A percentile compares a stretch with the other conserved stretches of the same genome.
These are phyloP conservation scores for Poliocrania exsul DNA, from an alignment of 2,797 vertebrate genomes.

Conservation along the genomic window DNA sequence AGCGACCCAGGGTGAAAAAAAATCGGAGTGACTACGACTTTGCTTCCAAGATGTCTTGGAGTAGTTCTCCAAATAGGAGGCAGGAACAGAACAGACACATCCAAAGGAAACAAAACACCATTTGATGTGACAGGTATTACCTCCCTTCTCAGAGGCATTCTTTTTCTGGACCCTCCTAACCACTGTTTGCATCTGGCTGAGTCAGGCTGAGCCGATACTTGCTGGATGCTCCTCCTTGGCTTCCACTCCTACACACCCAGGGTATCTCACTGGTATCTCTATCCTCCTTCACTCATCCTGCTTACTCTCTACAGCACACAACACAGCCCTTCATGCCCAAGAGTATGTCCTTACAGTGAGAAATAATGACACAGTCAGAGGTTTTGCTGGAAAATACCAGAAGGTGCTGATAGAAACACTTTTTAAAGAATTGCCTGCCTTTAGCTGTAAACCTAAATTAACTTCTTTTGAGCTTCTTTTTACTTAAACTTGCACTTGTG, in stretches of 20 bases:
- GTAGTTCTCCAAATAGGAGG: background rate
- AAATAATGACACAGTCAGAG: background rate
- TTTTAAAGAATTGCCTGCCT: background rate
- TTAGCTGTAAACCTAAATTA: background rate
- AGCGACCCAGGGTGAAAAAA: background rate
- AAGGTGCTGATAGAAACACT: background rate
- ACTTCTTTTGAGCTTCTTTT: background rate
- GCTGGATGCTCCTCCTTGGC: background rate
- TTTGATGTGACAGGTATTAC: background rate
- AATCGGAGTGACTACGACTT: background rate
- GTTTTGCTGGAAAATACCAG: background rate
- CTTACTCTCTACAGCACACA: background rate
- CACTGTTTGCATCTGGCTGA: background rate
- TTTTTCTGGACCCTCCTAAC: background rate
- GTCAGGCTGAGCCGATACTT: background rate
- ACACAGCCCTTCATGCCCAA: background rate
- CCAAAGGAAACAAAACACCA: conserved; percentile 4
- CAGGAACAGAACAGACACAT: background rate
- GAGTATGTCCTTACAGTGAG: background rate
- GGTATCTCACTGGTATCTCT: background rate
- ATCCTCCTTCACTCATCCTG: background rate
- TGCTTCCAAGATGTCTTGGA: background rate
- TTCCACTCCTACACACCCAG: background rate
- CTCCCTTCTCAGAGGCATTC: background rate
- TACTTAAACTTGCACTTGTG: background rate